Conservation (phyloP, 2,113 vertebrate species). For the Halcyon senegalensis region DNA sequence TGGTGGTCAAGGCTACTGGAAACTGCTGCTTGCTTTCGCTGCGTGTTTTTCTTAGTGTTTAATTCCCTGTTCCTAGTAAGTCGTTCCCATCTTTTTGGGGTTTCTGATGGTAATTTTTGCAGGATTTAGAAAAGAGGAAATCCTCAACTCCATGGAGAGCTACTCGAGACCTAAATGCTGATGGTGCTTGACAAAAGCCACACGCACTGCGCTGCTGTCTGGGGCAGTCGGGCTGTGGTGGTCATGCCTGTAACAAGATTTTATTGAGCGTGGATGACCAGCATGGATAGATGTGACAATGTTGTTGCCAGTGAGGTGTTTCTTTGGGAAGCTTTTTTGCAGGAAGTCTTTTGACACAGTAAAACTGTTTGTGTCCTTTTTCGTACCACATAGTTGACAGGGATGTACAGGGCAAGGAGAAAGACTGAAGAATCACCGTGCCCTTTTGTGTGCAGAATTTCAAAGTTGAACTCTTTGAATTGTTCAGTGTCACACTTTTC, state of each 20-base stretch:
- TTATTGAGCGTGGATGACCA: neutral
- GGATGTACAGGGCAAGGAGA: neutral
- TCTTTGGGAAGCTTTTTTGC: neutral
- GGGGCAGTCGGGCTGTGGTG: neutral
- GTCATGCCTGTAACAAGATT: neutral
- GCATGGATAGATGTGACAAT: neutral
- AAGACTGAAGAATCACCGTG: neutral
- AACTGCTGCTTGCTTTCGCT: neutral
- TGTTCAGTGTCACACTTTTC: neutral
- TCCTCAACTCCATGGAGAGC: neutral
- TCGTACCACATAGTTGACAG: neutral
- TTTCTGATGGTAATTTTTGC: neutral
- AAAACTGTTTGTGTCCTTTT: neutral
- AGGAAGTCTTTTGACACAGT: neutral
- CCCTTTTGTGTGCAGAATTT: neutral
- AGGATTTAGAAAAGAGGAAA: neutral
- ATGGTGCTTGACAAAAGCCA: neutral
- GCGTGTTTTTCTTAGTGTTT: neutral
- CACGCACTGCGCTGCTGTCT: neutral
- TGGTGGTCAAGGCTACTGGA: neutral
- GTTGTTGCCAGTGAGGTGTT: neutral
- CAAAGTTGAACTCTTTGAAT: neutral
- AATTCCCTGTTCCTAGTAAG: neutral
- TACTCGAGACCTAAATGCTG: neutral
- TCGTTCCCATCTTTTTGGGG: neutral